Base-by-base conservation (phyloP, 1,140 invertebrate species). In the Protaetia brevitarsis region DNA sequence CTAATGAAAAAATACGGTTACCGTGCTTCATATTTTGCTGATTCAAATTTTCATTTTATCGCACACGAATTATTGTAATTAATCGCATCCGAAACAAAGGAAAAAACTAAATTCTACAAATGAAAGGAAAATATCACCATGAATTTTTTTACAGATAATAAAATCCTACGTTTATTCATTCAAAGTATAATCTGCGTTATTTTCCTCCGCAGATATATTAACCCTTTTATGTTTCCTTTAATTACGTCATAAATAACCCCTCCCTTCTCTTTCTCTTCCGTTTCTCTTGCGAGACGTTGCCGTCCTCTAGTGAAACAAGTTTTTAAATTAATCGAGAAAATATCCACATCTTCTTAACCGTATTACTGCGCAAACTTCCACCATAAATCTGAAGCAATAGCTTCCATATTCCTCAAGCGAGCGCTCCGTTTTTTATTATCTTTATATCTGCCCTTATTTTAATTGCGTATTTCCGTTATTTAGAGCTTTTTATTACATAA, bases 391-490 rank as follows among this genome's bases (percentile, higher is more conserved):
- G 45, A n/a, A 29, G 57, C 66, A 58, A 67, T 70, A 70, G 68
- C 68, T 70, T 70, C 67, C 66, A 70, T 70, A 67, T 67, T 69
- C 66, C 63, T 67, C 65, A 67, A 56, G 65, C 58, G 65, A 66
- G 64, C 27, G 41, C 41, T 51, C 31, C 41, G 59, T 67, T 70
- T 63, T 70, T 70, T 70, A 70, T 70, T 70, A 67, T 70, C 68
- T 66, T 70, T 70, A 70, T 70, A 63, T 67, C 63, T 59, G 62
- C 57, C 63, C 64, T 70, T 63, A 67, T 70, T 70, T 70, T 70
- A 70, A 70, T 70, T 70, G 66, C 68, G 63, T 61, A 63, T 70
- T 70, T 70, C 68, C 68, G 63, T 70, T 70, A 70, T 70, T 70
- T 70, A 70, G 63, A 34, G 66, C 60, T 62, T 60, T 65, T 70